Percentiles rank a stretch among this genome's conserved stretches.
These are phyloP conservation scores for Lytechinus pictus DNA, from an alignment of 35 echinoderm and acorn worm genomes.

Conservation along the genomic window DNA sequence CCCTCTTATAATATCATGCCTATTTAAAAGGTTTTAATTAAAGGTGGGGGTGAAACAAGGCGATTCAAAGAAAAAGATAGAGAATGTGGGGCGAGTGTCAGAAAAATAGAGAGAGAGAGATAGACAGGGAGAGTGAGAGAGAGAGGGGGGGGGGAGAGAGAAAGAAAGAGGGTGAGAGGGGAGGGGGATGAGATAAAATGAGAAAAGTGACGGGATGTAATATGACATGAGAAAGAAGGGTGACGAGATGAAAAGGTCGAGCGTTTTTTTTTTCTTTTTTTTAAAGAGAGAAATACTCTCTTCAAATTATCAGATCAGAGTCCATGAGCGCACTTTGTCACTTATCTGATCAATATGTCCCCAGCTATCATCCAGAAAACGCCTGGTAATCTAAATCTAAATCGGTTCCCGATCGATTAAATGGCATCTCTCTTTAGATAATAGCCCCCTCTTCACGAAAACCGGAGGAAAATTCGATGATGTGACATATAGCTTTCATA, in stretches of 20 bases:
- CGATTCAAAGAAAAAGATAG: too few species aligned
- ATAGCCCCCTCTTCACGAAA: background rate
- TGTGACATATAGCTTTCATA: background rate
- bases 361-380: conserved; percentile 27
- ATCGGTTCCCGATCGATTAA: conserved; percentile 48
- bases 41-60: background rate
- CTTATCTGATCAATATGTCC: conserved; percentile 51
- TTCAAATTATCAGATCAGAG: background rate
- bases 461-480: conserved; percentile 9
- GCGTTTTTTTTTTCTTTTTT: background rate
- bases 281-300: background rate
- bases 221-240: background rate
- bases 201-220: conserved; percentile 14
- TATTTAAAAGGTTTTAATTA: background rate
- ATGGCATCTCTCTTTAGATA: conserved; percentile 51
- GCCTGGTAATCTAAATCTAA: conserved; percentile 24
- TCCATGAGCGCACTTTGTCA: conserved; percentile 50
- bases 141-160: background rate
- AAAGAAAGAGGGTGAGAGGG: background rate
- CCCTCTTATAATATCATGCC: background rate
- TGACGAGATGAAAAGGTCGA: conserved; percentile 24
- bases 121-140: background rate
- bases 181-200: background rate
- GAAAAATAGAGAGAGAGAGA: background rate
- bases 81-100: background rate